Evolutionary conservation across 1,140 invertebrate genomes (phyloP), one percentile per base, ranked within the genome.

Genomic region (Papilio polyxenes): DNA sequence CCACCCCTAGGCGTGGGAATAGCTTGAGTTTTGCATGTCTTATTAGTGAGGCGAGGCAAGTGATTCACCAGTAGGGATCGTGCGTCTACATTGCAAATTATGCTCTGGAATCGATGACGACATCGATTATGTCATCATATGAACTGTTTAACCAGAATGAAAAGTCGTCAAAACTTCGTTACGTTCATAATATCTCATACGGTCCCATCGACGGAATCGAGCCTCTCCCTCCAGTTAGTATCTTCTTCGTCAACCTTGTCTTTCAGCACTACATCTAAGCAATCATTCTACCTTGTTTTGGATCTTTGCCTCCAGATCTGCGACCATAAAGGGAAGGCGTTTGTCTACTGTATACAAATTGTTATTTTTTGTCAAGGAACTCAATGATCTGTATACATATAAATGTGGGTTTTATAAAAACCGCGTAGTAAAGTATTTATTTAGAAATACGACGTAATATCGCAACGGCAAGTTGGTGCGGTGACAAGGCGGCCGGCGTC

Each of bases 61-160:
- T 88, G 86, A 88, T 78, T 87, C 84, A 88, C 83, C 83, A 49
- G 13, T 75, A 51, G 51, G 69, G 56, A 40, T 31, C 23, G 44
- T 78, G 74, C 59, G 79, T 53, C 53, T 79, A 59, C 79, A 44
- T 56, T 76, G 75, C 65, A 76, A 48, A 81, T 82, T 82, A 77
- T 75, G 49, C 56, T 82, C 72, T 74, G 81, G 59, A 81, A 82
- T 82, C 72, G 62, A 81, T 86, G 82, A 83, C 82, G 83, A 80
- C 82, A 86, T 75, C 81, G 75, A 44, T 48, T 49, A 75, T 20
- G 40, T 48, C 74, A 75, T 49, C 44, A 17, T 72, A 9, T 72
- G 13, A 72, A 72, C 11, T 37, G 15, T 72, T 37, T 72, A 37
- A 37, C 65, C 62, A 59, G 51, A 4, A 6, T 6, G 13, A 53